phyloP scores from a whole-genome alignment of 1,140 invertebrate species.

The Octopus bimaculoides region DNA sequence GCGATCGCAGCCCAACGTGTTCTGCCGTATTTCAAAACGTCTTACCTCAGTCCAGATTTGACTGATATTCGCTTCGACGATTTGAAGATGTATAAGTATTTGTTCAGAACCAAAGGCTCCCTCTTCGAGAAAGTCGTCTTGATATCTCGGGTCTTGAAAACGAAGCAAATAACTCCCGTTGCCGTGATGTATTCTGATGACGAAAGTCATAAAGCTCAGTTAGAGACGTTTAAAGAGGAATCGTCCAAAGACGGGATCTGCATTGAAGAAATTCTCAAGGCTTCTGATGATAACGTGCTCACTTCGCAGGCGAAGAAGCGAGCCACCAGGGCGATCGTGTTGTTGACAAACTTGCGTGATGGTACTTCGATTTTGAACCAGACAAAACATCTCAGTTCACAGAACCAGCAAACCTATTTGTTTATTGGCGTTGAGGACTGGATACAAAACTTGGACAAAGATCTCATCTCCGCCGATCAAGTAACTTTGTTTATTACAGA shows the following conservation, averaged over 20 bases:
- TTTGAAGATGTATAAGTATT: conserved; percentile 72
- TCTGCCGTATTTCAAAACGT: conserved; percentile 32
- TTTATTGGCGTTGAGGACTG: background rate
- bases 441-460: background rate
- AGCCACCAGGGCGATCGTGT: background rate
- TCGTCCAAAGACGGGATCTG: too few species aligned
- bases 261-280: too few species aligned
- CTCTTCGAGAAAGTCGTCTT: conserved; percentile 75
- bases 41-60: conserved; percentile 70
- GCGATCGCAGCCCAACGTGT: conserved; percentile 40
- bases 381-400: too few species aligned
- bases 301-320: too few species aligned
- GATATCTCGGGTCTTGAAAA: conserved; percentile 68
- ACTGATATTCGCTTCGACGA: conserved; percentile 71
- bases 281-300: too few species aligned
- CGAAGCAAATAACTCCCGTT: conserved; percentile 19
- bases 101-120: conserved; percentile 75
- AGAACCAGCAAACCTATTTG: background rate
- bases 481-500: too few species aligned
- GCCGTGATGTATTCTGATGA: background rate
- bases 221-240: too few species aligned
- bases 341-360: background rate
- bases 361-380: background rate
- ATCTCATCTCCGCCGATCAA: background rate
- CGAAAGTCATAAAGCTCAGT: background rate